phyloP scores from a whole-genome alignment of 2,113 vertebrate species.

The Pogona vitticeps region DNA sequence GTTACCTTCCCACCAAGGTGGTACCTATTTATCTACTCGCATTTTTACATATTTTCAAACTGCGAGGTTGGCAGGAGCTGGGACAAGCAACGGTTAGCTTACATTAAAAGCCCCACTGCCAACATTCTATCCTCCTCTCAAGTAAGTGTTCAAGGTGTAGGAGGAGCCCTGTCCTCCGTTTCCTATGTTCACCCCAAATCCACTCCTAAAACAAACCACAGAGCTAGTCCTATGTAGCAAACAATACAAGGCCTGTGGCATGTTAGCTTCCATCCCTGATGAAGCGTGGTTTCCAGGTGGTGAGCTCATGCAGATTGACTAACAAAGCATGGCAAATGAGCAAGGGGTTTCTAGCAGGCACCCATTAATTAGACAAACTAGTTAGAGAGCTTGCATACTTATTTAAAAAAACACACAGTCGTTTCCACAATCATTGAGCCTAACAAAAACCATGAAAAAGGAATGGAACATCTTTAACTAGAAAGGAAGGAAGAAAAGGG shows the following conservation, averaged over 20 bases:
- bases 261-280: background rate
- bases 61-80: too few relatives aligned
- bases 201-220: background rate
- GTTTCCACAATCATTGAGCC: too few relatives aligned
- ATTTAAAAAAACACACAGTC: background rate
- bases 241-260: background rate
- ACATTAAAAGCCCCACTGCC: too few relatives aligned
- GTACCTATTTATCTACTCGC: too few relatives aligned
- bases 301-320: background rate
- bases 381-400: background rate
- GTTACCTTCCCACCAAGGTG: too few relatives aligned
- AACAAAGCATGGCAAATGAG: background rate
- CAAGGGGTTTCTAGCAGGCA: background rate
- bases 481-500: background rate
- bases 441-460: background rate
- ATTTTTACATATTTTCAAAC: too few relatives aligned
- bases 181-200: too few relatives aligned
- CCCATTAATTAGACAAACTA: background rate
- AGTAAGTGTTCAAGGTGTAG: too few relatives aligned
- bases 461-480: background rate
- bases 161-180: too few relatives aligned
- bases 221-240: background rate
- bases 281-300: background rate
- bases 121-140: too few relatives aligned
- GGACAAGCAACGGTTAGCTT: too few relatives aligned